phyloP scores from a whole-genome alignment of 35 echinoderm and acorn worm species.

The Apostichopus japonicus region DNA sequence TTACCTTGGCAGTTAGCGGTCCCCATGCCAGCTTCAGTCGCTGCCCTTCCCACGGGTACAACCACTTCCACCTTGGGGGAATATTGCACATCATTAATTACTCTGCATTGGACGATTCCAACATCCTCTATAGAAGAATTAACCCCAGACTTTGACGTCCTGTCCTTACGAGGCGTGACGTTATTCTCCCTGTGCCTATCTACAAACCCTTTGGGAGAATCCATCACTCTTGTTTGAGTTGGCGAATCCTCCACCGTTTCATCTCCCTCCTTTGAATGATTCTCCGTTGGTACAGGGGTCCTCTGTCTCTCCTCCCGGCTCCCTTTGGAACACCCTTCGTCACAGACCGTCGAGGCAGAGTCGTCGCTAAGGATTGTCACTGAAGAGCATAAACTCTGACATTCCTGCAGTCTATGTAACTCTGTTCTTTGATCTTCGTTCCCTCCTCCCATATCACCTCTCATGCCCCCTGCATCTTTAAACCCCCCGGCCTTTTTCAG shows the following conservation, averaged over 20 bases:
- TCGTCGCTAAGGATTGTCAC: constrained; percentile 41
- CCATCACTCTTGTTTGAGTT: background rate
- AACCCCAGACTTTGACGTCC: background rate
- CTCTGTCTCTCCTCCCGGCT: background rate
- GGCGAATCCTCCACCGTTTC: background rate
- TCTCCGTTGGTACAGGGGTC: background rate
- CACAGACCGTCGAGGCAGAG: constrained; percentile 47
- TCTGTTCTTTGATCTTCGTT: background rate
- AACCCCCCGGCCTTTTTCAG: too few species aligned
- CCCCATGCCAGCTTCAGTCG: background rate
- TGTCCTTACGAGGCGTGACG: background rate
- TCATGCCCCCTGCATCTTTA: background rate
- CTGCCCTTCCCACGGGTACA: constrained; percentile 50
- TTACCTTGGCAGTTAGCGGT: background rate
- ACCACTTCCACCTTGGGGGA: constrained; percentile 46
- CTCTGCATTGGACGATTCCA: background rate
- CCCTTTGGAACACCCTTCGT: background rate
- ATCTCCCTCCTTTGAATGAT: background rate
- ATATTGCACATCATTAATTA: constrained; percentile 56
- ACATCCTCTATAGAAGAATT: background rate
- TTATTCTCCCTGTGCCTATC: background rate
- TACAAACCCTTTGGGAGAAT: background rate
- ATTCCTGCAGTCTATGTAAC: constrained; percentile 23
- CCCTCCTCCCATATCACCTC: background rate
- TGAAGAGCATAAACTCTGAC: constrained; percentile 51